Base-by-base conservation (phyloP, 2,113 vertebrate genomes). In the Salvelinus fontinalis region DNA sequence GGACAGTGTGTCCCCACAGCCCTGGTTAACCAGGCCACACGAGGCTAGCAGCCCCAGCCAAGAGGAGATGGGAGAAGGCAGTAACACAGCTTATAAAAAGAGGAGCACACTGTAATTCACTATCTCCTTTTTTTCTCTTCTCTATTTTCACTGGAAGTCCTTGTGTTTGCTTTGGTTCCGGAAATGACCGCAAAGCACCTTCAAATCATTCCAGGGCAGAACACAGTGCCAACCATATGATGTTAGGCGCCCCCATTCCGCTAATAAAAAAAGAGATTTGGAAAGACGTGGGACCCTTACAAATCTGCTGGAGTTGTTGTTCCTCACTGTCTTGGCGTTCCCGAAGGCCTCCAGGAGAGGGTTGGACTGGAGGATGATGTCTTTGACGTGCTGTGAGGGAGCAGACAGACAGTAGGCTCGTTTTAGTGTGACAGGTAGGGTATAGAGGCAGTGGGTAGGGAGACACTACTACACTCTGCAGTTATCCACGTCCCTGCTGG, bases 291-390 rank as follows among this genome's bases (percentile, higher is more conserved):
- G 64, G 82, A 79, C 16, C 90, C 97, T 96, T 93, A 99, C 97
- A 77, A 99, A 99, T 95, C 97, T 93, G 92, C 97, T 99, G 88
- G 97, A 99, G 90, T 99, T 99, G 93, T 99, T 99, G 94, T 99
- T 99, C 81, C 97, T 95, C 22, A 99, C 92, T 0, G 97, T 99
- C 92, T 99, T 99, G 83, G 97, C 97, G 0, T 99, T 99, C 54
- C 97, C 97, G 18, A 99, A 99, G 76, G 97, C 97, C 85, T 99
- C 97, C 29, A 99, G 89, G 77, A 99, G 92, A 0, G 97, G 97
- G 84, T 99, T 99, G 86, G 97, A 99, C 85, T 97, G 97, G 2
- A 99, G 93, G 87, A 99, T 99, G 83, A 99, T 99, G 88, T 99
- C 97, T 92, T 99, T 99, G 84, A 99, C 97, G 2, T 99, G 97